Percentiles rank a stretch among this genome's conserved stretches.
Conservation (phyloP, 2,888 invertebrate species). For the Heliconius ethilla region DNA sequence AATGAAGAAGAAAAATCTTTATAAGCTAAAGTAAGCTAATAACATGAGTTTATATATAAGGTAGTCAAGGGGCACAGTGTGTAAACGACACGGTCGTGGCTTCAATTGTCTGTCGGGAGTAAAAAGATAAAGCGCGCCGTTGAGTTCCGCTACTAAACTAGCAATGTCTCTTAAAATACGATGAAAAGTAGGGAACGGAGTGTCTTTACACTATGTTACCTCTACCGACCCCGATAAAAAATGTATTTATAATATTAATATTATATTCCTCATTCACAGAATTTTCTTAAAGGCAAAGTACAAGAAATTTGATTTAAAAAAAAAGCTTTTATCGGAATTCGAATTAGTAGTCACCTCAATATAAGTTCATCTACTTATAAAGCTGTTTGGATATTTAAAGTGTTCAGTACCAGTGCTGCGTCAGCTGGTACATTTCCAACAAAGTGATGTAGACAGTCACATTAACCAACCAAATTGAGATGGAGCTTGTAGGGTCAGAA, state of each 20-base stretch:
- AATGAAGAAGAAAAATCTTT: too few species aligned
- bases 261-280: too few species aligned
- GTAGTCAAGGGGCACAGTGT: too few species aligned
- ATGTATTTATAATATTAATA: too few species aligned
- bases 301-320: neutral
- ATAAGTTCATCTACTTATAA: neutral
- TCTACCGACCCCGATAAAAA: neutral
- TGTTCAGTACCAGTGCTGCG: neutral
- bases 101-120: neutral
- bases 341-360: neutral
- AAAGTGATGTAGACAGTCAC: constrained; percentile 18
- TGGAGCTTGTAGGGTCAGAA: constrained; percentile 17
- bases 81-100: too few species aligned
- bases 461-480: constrained; percentile 26
- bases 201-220: neutral
- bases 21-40: too few species aligned
- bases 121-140: neutral
- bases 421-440: constrained; percentile 10
- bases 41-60: too few species aligned
- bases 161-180: neutral
- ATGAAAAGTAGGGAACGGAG: neutral
- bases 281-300: too few species aligned
- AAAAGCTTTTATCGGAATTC: neutral
- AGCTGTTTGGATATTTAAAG: neutral
- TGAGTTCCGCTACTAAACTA: neutral